Evolutionary conservation across 2,797 vertebrate species (phyloP).

Genomic region (Melanotaenia pygmaea): DNA sequence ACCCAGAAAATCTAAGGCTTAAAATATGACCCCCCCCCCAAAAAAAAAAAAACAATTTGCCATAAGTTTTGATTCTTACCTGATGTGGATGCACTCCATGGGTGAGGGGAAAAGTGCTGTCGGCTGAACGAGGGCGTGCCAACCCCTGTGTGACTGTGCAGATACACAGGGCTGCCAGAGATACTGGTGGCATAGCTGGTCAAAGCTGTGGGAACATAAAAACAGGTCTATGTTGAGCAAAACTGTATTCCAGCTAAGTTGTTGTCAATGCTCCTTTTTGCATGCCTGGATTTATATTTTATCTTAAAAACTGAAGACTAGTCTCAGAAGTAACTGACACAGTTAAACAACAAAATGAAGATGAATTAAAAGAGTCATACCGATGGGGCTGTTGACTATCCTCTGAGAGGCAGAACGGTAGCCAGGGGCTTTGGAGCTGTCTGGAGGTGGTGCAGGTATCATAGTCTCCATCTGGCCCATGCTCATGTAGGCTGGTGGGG

Average conservation of each 20-base stretch:
- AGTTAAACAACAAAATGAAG: not conserved
- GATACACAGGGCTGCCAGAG: constrained; percentile 93
- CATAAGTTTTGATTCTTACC: constrained; percentile 79
- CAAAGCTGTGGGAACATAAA: constrained; percentile 86
- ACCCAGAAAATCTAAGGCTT: no score
- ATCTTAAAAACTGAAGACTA: not conserved
- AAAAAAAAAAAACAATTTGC: not conserved
- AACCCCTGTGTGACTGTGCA: constrained; percentile 91
- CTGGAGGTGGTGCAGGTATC: constrained; percentile 85
- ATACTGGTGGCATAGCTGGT: constrained; percentile 95
- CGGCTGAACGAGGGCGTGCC: constrained; percentile 96
- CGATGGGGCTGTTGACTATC: constrained; percentile 93
- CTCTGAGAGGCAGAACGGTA: constrained; percentile 93
- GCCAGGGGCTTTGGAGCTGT: constrained; percentile 96
- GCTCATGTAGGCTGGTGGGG: constrained; percentile 89
- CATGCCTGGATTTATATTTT: no score
- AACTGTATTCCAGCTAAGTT: not conserved
- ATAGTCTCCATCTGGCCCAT: constrained; percentile 93
- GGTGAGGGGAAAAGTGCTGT: constrained; percentile 99
- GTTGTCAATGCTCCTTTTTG: no score
- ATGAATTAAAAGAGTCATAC: constrained; percentile 69
- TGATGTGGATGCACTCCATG: constrained; percentile 97
- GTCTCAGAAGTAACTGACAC: not conserved
- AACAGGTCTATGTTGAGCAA: not conserved
- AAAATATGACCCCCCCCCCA: no score